Conservation (phyloP, 2,113 vertebrate genomes). For the Chrysemys picta region DNA sequence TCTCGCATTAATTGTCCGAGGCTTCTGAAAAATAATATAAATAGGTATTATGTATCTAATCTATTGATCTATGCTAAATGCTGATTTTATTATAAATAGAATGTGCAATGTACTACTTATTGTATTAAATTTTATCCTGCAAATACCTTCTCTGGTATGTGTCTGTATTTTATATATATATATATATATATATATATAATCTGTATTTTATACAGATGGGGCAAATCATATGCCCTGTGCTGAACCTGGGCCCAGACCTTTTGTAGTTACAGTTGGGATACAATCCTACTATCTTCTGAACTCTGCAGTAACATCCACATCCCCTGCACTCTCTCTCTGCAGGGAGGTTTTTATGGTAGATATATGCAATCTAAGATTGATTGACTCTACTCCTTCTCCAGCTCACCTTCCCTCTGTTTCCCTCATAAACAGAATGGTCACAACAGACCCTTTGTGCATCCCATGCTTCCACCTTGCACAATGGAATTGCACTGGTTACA, state of each 20-base stretch:
- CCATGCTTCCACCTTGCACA: not conserved
- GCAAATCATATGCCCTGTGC: conserved; percentile 9
- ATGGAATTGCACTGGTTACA: not conserved
- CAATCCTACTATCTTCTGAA: not conserved
- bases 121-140: not conserved
- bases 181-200: too few species aligned
- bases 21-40: conserved; percentile 54
- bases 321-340: not conserved
- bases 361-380: accelerated
- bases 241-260: not conserved
- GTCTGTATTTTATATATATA: not conserved
- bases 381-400: not conserved
- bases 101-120: conserved; percentile 41
- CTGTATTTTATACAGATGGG: conserved; percentile 21
- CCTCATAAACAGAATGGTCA: not conserved
- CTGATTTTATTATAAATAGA: conserved; percentile 46
- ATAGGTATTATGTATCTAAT: conserved; percentile 61
- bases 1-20: conserved; percentile 62
- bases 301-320: accelerated
- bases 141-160: too few species aligned
- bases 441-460: not conserved
- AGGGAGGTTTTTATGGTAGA: not conserved
- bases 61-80: conserved; percentile 35
- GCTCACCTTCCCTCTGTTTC: not conserved
- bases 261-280: not conserved